Conservation (phyloP, 2,888 invertebrate genomes). For the Stenotaenia linearis region DNA sequence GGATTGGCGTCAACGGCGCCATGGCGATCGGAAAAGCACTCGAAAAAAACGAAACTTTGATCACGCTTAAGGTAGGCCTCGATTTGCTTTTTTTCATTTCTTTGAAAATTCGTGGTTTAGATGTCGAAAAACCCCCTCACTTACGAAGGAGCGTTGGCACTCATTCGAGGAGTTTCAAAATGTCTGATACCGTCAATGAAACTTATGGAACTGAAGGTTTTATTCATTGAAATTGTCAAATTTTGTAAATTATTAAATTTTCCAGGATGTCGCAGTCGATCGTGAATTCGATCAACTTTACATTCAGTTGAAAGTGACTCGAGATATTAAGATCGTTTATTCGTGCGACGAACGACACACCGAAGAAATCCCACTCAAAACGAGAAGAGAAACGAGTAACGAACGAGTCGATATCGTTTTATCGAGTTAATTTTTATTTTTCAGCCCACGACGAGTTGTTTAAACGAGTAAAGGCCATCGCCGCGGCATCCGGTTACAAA, state of each 20-base stretch:
- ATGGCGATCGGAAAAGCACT: constrained; percentile 48
- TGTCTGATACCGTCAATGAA: neutral
- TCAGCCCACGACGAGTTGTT: neutral
- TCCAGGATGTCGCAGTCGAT: neutral
- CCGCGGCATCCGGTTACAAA: neutral
- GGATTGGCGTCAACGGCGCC: constrained; percentile 36
- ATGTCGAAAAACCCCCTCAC: constrained; percentile 53
- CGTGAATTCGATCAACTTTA: neutral
- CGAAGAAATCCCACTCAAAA: neutral
- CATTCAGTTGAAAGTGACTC: neutral
- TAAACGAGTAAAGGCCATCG: neutral
- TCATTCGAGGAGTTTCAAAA: constrained; percentile 44
- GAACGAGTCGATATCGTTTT: neutral
- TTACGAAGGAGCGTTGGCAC: constrained; percentile 49
- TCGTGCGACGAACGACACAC: neutral
- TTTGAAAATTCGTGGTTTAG: too few species aligned
- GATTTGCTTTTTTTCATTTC: neutral
- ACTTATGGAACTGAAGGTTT: neutral
- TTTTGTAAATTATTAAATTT: too few species aligned
- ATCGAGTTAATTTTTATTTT: neutral
- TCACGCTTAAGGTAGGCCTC: constrained; percentile 44
- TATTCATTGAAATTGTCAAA: too few species aligned
- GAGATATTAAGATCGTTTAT: neutral
- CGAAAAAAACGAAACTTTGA: constrained; percentile 49
- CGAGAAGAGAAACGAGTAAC: neutral